These are phyloP conservation scores for Sycon ciliatum DNA, from an alignment of 37 sponge, comb jelly and placozoan genomes.

Conservation along the genomic window DNA sequence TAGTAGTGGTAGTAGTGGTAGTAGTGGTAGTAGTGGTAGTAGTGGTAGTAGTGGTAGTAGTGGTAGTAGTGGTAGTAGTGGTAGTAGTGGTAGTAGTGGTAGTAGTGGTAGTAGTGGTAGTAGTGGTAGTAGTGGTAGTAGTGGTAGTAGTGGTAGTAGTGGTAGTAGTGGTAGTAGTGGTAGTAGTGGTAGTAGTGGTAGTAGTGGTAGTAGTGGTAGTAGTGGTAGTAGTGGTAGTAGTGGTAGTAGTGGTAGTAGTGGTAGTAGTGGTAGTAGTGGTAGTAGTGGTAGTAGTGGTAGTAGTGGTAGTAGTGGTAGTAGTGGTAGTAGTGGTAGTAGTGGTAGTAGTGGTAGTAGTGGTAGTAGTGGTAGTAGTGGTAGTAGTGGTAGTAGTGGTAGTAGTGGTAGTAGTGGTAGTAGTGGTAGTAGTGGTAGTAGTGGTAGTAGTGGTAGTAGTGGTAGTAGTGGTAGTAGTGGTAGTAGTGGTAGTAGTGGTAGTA, in stretches of 20 bases:
- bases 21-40: constrained; percentile 9
- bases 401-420: constrained; percentile 9
- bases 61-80: constrained; percentile 9
- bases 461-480: constrained; percentile 9
- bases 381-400: constrained; percentile 9
- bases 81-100: constrained; percentile 9
- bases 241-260: constrained; percentile 9
- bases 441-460: constrained; percentile 9
- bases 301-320: constrained; percentile 8
- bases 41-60: constrained; percentile 9
- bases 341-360: constrained; percentile 9
- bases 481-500: constrained; percentile 8
- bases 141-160: constrained; percentile 9
- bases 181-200: constrained; percentile 8
- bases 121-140: constrained; percentile 8
- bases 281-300: constrained; percentile 9
- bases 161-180: constrained; percentile 9
- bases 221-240: constrained; percentile 9
- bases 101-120: constrained; percentile 9
- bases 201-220: constrained; percentile 9
- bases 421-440: constrained; percentile 9
- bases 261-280: constrained; percentile 9
- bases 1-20: constrained; percentile 8
- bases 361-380: constrained; percentile 8
- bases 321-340: constrained; percentile 9